A percentile compares a stretch with the other conserved stretches of the same genome.
Evolutionary conservation across 2,113 vertebrate genomes (phyloP).

Genomic region (Chaetodon auriga): DNA sequence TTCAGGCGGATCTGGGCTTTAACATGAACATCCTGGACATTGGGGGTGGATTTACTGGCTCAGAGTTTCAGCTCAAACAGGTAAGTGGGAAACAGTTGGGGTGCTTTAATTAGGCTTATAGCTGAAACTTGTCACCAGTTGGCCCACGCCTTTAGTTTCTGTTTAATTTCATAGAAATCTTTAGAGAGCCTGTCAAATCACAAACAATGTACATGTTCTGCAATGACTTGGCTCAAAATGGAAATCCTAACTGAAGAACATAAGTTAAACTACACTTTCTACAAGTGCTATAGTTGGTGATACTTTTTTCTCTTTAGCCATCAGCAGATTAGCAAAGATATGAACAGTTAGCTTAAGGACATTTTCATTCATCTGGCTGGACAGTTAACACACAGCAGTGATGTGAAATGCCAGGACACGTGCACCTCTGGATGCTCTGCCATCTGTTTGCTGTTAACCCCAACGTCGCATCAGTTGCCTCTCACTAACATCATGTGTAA

Average conservation of each 20-base stretch:
- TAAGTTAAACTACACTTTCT: too few relatives aligned
- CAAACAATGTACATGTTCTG: neutral
- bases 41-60: conserved; percentile 95
- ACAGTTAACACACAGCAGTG: neutral
- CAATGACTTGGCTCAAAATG: neutral
- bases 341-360: too few relatives aligned
- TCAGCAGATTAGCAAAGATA: too few relatives aligned
- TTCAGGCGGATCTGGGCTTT: conserved; percentile 94
- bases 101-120: neutral
- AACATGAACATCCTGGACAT: conserved; percentile 96
- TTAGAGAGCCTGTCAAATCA: neutral
- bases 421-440: neutral
- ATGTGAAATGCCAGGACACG: neutral
- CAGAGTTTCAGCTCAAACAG: conserved; percentile 93
- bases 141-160: too few relatives aligned
- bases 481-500: neutral
- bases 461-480: neutral
- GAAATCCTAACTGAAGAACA: too few relatives aligned
- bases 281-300: too few relatives aligned
- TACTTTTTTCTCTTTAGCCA: too few relatives aligned
- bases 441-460: neutral
- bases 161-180: neutral
- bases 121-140: neutral
- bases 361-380: neutral
- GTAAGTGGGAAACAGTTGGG: conserved; percentile 69